These are phyloP conservation scores for Acanthornis magna DNA, from an alignment of 2,797 vertebrate genomes.

Conservation along the genomic window DNA sequence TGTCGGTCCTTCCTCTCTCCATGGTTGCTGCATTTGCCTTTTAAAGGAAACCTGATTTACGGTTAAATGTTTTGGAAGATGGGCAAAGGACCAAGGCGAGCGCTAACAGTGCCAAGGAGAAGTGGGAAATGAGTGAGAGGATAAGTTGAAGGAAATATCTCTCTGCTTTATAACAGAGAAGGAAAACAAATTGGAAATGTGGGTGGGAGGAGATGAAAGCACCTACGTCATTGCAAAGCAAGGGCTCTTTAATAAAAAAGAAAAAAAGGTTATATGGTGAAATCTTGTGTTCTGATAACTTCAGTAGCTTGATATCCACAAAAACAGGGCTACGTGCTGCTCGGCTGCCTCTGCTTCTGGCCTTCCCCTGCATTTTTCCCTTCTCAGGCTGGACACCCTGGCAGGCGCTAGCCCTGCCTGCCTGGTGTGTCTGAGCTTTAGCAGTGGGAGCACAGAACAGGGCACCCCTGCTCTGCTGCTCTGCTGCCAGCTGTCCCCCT, in stretches of 20 bases:
- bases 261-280: neutral
- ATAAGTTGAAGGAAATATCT: constrained; percentile 2
- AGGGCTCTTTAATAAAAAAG: neutral
- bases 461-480: neutral
- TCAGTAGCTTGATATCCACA: neutral
- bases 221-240: neutral
- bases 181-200: constrained; percentile 8
- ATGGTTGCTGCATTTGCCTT: neutral
- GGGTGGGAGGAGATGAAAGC: neutral
- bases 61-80: constrained; percentile 24
- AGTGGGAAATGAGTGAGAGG: constrained; percentile 18
- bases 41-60: constrained; percentile 11
- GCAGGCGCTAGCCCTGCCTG: neutral
- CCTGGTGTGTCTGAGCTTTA: neutral
- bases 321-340: neutral
- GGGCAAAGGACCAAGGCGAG: neutral
- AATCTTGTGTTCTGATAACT: neutral
- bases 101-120: constrained; percentile 2
- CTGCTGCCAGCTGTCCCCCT: neutral
- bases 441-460: neutral
- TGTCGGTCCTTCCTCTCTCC: neutral
- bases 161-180: neutral
- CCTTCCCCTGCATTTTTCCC: neutral
- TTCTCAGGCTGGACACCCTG: neutral
- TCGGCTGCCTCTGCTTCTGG: neutral